phyloP scores from a whole-genome alignment of 2,797 vertebrate genomes.

The Sebastes umbrosus region DNA sequence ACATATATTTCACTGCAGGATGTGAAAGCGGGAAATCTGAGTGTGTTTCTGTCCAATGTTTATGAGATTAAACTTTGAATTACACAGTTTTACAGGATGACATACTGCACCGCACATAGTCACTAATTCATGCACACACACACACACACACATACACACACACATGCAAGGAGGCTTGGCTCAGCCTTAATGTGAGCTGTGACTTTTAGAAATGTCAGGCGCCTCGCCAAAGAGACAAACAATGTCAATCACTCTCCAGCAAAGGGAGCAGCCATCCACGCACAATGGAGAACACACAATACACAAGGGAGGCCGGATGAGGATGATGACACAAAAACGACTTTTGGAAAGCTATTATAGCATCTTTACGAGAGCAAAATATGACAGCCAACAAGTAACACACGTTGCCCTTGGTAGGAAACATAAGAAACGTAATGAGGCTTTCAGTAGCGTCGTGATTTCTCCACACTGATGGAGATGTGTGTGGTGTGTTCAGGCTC shows the following conservation, averaged over 20 bases:
- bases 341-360: constrained; percentile 45
- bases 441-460: constrained; percentile 39
- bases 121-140: neutral
- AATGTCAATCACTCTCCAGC: constrained; percentile 64
- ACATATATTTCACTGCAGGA: neutral
- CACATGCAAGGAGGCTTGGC: neutral
- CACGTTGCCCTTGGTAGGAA: constrained; percentile 27
- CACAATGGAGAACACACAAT: constrained; percentile 55
- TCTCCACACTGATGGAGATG: constrained; percentile 13
- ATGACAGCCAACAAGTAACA: constrained; percentile 27
- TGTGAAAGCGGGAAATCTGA: neutral
- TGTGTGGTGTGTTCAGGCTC: constrained; percentile 20
- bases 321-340: constrained; percentile 44
- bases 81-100: neutral
- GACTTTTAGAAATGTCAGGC: constrained; percentile 76
- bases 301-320: constrained; percentile 42
- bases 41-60: neutral
- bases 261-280: constrained; percentile 42
- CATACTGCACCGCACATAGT: neutral
- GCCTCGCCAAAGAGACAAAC: constrained; percentile 55
- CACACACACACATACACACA: neutral
- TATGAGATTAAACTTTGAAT: neutral
- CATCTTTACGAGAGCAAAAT: constrained; percentile 44
- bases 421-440: constrained; percentile 52
- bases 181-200: constrained; percentile 48